Evolutionary conservation across 1,140 invertebrate genomes (phyloP), one percentile per base, ranked within the genome.

Genomic region (Papilio polyxenes): DNA sequence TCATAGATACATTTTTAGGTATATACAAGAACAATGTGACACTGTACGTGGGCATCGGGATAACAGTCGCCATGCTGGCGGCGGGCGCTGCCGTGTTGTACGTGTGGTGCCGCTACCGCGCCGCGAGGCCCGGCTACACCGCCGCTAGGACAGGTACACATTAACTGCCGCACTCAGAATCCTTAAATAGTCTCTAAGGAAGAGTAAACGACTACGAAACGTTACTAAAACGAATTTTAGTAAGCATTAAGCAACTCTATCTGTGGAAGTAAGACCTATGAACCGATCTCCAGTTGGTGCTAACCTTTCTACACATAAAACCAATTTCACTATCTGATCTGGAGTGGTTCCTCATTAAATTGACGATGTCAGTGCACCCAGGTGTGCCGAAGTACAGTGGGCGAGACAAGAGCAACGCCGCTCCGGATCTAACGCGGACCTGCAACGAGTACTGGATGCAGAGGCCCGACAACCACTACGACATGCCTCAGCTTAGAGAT

Each of bases 371-470:
- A 80, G 78, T 80, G 80, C 80, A 49, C 53, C 72, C 82, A 94
- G 92, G 91, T 84, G 89, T 90, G 49, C 92, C 92, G 44, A 94
- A 94, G 11, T 90, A 91, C 69, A 79, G 85, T 10, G 84, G 84
- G 8, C 82, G 89, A 10, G 90, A 92, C 81, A 94, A 94, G 80
- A 82, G 86, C 9, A 91, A 87, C 65, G 78, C 90, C 37, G 92
- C 84, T 0, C 92, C 92, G 2, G 92, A 94, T 65, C 81, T 94
- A 40, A 94, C 92, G 1, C 82, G 92, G 20, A 89, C 92, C 15
- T 94, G 92, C 85, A 94, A 94, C 79, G 92, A 94, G 75, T 94
- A 94, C 75, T 94, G 92, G 92, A 93, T 94, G 92, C 89, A 91
- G 59, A 86, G 89, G 3, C 89, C 92, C 0, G 92, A 92, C 59